Conservation (phyloP, 2,797 vertebrate genomes). For the Galaxias olidus region DNA sequence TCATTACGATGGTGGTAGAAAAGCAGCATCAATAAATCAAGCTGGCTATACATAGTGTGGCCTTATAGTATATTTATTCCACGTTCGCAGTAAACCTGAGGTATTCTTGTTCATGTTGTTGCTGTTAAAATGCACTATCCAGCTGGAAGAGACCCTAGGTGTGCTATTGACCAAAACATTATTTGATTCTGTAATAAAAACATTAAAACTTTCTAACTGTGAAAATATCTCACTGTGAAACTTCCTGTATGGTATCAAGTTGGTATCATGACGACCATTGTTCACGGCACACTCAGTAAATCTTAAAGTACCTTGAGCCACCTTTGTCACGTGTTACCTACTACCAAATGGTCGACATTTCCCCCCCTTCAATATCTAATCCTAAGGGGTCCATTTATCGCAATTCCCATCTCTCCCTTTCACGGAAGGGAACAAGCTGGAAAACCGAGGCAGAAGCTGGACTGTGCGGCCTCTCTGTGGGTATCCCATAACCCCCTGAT, state of each 20-base stretch:
- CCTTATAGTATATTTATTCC: not conserved
- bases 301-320: conserved; percentile 2
- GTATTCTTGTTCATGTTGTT: no score
- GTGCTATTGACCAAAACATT: no score
- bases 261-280: no score
- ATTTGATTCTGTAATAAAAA: no score
- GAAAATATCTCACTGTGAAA: not conserved
- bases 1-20: not conserved
- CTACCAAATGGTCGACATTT: not conserved
- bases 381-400: conserved; percentile 4
- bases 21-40: not conserved
- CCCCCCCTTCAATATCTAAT: conserved; percentile 1
- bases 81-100: not conserved
- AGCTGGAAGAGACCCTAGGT: no score
- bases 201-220: not conserved
- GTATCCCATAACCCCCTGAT: conserved; percentile 47
- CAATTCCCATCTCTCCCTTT: conserved; percentile 20
- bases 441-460: conserved; percentile 35
- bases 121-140: no score
- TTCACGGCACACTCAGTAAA: conserved; percentile 12
- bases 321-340: not conserved
- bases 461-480: conserved; percentile 32
- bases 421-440: conserved; percentile 14
- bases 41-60: not conserved
- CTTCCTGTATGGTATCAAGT: not conserved